A percentile compares a stretch with the other conserved stretches of the same genome.
These are phyloP conservation scores for Nymphicus hollandicus DNA, from an alignment of 2,113 vertebrate genomes.

Conservation along the genomic window DNA sequence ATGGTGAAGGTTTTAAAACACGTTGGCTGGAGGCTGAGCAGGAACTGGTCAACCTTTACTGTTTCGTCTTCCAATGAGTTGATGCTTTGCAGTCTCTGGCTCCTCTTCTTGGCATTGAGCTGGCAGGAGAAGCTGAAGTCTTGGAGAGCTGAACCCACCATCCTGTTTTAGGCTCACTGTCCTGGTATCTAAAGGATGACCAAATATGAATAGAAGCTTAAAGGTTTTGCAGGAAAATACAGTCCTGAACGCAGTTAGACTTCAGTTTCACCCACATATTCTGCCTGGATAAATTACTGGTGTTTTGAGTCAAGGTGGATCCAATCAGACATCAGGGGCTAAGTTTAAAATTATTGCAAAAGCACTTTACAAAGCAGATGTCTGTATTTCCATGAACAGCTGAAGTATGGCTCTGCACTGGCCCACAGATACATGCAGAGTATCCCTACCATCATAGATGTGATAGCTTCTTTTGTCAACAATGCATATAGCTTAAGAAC, in stretches of 20 bases:
- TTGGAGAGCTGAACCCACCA: neutral
- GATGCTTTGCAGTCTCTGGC: neutral
- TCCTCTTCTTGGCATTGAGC: neutral
- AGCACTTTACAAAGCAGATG: neutral
- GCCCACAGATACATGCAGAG: neutral
- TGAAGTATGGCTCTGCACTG: neutral
- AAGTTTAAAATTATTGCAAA: neutral
- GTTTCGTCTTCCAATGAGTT: neutral
- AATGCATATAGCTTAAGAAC: neutral
- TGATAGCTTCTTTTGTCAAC: neutral
- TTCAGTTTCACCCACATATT: neutral
- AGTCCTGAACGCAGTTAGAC: neutral
- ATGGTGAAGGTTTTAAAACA: neutral
- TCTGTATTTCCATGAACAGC: neutral
- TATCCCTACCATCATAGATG: neutral
- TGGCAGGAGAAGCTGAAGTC: neutral
- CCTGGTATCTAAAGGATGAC: neutral
- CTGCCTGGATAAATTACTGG: neutral
- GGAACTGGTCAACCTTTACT: neutral
- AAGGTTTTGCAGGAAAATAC: neutral
- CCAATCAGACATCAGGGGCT: neutral
- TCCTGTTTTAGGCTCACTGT: neutral
- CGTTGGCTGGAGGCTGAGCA: neutral
- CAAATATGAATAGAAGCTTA: neutral
- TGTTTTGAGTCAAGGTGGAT: neutral